A percentile compares a stretch with the other conserved stretches of the same genome.
These are phyloP conservation scores for Siphonodentalium dalli DNA, from an alignment of 2,888 invertebrate species.

Conservation along the genomic window DNA sequence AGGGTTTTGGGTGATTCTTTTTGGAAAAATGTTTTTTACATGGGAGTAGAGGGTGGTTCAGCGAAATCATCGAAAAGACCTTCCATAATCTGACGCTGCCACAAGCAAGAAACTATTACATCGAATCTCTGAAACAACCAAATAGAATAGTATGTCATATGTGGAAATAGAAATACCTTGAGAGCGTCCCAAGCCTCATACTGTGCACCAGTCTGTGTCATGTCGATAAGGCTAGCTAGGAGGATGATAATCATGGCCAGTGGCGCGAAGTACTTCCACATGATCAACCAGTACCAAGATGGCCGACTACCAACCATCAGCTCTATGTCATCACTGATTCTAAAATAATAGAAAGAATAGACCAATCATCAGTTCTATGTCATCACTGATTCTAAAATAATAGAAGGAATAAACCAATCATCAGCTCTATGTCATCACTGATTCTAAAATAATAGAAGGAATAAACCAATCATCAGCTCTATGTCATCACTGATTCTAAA, in stretches of 20 bases:
- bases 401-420: no score
- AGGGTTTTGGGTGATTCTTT: no score
- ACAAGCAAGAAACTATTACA: background rate
- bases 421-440: no score
- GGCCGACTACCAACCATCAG: constrained; percentile 43
- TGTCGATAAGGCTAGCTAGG: constrained; percentile 41
- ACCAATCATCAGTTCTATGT: constrained; percentile 46
- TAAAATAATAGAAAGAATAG: constrained; percentile 20
- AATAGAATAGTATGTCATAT: no score
- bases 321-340: constrained; percentile 45
- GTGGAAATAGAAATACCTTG: constrained; percentile 27
- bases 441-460: no score
- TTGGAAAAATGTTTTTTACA: no score
- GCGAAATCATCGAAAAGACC: no score
- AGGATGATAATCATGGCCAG: constrained; percentile 44
- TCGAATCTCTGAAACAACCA: no score
- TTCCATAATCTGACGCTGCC: no score
- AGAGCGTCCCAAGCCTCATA: constrained; percentile 46
- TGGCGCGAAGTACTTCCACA: constrained; percentile 44
- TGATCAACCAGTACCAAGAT: constrained; percentile 40
- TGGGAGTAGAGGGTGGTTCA: no score
- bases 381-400: constrained; percentile 41
- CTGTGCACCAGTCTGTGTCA: constrained; percentile 33
- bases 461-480: no score
- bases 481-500: no score